These are phyloP conservation scores for Antheraea yamamai DNA, from an alignment of 2,888 invertebrate genomes.

Conservation along the genomic window DNA sequence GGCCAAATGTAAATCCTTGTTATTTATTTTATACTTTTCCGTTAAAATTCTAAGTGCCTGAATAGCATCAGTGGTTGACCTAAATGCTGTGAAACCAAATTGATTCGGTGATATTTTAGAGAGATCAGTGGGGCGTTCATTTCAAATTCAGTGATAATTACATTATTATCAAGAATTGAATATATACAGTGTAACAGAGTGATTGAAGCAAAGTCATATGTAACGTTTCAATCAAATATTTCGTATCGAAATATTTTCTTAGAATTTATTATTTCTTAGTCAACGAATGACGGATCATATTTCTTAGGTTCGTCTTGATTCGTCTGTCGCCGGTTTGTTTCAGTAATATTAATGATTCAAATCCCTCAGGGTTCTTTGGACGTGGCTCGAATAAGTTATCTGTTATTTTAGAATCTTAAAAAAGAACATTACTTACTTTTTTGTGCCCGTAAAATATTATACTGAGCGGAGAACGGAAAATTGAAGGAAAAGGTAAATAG, in stretches of 20 bases:
- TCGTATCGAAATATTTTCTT: slow-evolving; percentile 15
- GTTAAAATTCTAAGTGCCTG: too few relatives aligned
- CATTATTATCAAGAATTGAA: not conserved
- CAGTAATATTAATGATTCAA: slow-evolving; percentile 13
- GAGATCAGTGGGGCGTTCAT: too few relatives aligned
- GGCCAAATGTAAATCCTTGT: too few relatives aligned
- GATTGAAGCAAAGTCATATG: not conserved
- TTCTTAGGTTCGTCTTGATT: slow-evolving; percentile 7
- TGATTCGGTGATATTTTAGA: too few relatives aligned
- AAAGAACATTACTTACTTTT: not conserved
- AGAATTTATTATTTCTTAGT: slow-evolving; percentile 12
- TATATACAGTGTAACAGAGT: not conserved
- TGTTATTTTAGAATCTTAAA: slow-evolving; percentile 1
- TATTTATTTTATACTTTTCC: too few relatives aligned
- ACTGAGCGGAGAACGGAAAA: not conserved
- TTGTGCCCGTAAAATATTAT: not conserved
- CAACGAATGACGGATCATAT: slow-evolving; percentile 15
- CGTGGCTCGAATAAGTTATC: slow-evolving; percentile 4
- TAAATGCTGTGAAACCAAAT: too few relatives aligned
- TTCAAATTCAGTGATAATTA: not conserved
- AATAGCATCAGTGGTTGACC: too few relatives aligned
- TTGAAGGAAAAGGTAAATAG: not conserved
- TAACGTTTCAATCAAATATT: slow-evolving; percentile 15
- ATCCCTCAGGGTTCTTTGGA: slow-evolving; percentile 14
- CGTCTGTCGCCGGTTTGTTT: slow-evolving; percentile 10